Conservation (phyloP, 2,113 vertebrate genomes). For the Sardina pilchardus region DNA sequence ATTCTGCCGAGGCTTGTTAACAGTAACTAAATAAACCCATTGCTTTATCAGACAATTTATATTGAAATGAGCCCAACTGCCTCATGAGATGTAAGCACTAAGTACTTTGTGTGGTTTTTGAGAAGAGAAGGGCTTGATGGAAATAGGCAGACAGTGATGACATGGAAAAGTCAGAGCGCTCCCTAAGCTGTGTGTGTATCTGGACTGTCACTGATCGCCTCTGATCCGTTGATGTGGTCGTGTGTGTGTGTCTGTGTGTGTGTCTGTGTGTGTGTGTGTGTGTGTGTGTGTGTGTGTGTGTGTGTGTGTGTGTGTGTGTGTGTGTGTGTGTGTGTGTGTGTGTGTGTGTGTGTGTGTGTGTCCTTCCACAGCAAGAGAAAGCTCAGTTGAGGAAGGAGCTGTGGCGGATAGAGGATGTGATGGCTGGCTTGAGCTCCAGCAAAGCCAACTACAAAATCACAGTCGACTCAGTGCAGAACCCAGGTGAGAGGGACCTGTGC, state of each 20-base stretch:
- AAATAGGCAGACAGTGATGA: background rate
- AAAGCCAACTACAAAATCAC: slow-evolving; percentile 93
- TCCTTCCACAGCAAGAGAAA: slow-evolving; percentile 78
- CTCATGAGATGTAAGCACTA: no score
- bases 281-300: slow-evolving; percentile 6
- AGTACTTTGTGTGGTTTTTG: background rate
- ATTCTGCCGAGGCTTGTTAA: no score
- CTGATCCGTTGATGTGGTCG: background rate
- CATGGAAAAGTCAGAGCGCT: background rate
- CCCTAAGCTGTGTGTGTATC: background rate
- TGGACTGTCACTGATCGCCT: background rate
- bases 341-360: background rate
- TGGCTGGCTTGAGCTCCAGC: slow-evolving; percentile 90
- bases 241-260: background rate
- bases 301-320: slow-evolving; percentile 6
- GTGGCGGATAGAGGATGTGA: slow-evolving; percentile 96
- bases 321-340: slow-evolving; percentile 29
- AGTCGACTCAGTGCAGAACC: slow-evolving; percentile 92
- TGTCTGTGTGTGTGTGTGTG: background rate
- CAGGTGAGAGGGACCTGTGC: slow-evolving; percentile 73
- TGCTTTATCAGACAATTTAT: no score
- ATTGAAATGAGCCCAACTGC: no score
- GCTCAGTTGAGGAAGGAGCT: slow-evolving; percentile 92
- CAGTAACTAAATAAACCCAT: no score
- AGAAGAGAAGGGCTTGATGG: background rate